Evolutionary conservation across 2,797 vertebrate species (phyloP).

Genomic region (Notoglanidium macrostoma): DNA sequence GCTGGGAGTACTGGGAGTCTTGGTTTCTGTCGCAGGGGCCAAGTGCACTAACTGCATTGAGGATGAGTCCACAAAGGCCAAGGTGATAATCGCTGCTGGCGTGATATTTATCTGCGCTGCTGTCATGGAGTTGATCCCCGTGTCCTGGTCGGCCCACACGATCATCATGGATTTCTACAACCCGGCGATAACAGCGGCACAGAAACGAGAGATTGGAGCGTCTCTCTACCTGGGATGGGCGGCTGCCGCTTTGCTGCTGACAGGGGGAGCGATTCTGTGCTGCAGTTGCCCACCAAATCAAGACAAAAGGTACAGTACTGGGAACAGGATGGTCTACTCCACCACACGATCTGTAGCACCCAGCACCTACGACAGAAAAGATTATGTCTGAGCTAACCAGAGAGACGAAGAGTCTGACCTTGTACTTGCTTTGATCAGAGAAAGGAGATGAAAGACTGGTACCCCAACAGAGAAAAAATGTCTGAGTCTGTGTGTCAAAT

Average conservation of each 20-base stretch:
- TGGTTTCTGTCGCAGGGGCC: conserved; percentile 83
- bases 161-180: conserved; percentile 89
- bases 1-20: conserved; percentile 78
- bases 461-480: neutral
- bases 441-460: conserved; percentile 10
- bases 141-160: conserved; percentile 87
- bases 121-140: conserved; percentile 84
- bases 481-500: neutral
- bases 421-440: conserved; percentile 19
- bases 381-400: conserved; percentile 80
- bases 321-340: conserved; percentile 80
- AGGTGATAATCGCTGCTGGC: conserved; percentile 84
- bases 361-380: conserved; percentile 80
- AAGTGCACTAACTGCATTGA: conserved; percentile 92
- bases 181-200: conserved; percentile 66
- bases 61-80: conserved; percentile 83
- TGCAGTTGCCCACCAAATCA: conserved; percentile 84
- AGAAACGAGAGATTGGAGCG: conserved; percentile 87
- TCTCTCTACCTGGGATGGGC: conserved; percentile 92
- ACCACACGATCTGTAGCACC: conserved; percentile 75
- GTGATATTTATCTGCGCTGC: conserved; percentile 80
- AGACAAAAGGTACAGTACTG: conserved; percentile 76
- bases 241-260: conserved; percentile 79
- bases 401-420: conserved; percentile 19
- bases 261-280: conserved; percentile 87